A percentile compares a stretch with the other conserved stretches of the same genome.
These are phyloP conservation scores for Coecobrya sp. DNA, from an alignment of 2,888 invertebrate species.

Conservation along the genomic window DNA sequence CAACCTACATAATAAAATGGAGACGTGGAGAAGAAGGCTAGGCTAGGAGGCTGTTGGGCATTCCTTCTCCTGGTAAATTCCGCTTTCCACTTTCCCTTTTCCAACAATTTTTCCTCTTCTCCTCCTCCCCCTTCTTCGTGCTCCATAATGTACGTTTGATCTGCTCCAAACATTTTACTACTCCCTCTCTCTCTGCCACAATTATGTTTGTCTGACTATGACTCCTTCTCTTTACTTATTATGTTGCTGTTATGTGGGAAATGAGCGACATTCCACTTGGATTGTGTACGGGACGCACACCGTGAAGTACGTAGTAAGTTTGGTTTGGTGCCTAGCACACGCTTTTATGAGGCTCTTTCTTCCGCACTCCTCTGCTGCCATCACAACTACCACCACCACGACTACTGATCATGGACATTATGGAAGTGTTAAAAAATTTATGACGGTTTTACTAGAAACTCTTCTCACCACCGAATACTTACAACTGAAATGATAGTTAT, in stretches of 20 bases:
- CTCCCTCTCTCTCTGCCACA: slow-evolving; percentile 14
- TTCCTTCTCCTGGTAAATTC: neutral
- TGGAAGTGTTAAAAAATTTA: slow-evolving; percentile 86
- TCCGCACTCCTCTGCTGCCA: neutral
- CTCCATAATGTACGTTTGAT: neutral
- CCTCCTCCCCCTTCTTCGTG: neutral
- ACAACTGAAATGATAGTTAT: neutral
- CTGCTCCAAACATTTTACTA: slow-evolving; percentile 41
- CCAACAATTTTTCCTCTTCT: slow-evolving; percentile 6
- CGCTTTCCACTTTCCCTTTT: slow-evolving; percentile 7
- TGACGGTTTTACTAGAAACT: slow-evolving; percentile 66
- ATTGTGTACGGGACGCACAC: slow-evolving; percentile 46
- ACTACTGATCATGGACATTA: slow-evolving; percentile 83
- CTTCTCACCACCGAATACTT: slow-evolving; percentile 29
- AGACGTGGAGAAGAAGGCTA: slow-evolving; percentile 15
- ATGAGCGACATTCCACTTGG: slow-evolving; percentile 67
- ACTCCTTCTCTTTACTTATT: slow-evolving; percentile 10
- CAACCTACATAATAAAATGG: slow-evolving; percentile 34
- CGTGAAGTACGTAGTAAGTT: slow-evolving; percentile 27
- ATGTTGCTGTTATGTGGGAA: neutral
- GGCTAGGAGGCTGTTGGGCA: neutral
- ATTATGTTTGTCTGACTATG: slow-evolving; percentile 18
- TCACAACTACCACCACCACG: neutral
- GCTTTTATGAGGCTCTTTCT: slow-evolving; percentile 81
- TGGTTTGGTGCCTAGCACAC: slow-evolving; percentile 75